Evolutionary conservation across 2,113 vertebrate species (phyloP).

Genomic region (Caranx melampygus): DNA sequence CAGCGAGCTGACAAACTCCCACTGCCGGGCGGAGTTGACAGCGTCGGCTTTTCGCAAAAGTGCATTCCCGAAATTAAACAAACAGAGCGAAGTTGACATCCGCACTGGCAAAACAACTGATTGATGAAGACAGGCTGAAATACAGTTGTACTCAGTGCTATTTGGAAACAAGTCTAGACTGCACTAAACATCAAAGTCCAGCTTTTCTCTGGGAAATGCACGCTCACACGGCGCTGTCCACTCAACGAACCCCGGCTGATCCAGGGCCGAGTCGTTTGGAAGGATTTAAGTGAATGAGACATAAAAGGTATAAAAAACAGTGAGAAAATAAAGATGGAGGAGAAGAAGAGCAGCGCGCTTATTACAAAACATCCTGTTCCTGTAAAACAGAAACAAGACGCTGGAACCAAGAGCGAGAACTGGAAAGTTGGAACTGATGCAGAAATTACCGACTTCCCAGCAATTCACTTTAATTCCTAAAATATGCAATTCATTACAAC

Average conservation of each 20-base stretch:
- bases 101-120: background rate
- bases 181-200: background rate
- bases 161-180: conserved; percentile 11
- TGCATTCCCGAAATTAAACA: conserved; percentile 28
- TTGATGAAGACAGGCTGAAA: conserved; percentile 27
- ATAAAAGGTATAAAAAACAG: background rate
- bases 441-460: too few relatives aligned
- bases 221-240: background rate
- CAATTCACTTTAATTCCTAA: too few relatives aligned
- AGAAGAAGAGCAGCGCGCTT: too few relatives aligned
- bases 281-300: background rate
- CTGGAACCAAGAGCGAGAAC: too few relatives aligned
- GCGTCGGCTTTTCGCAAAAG: background rate
- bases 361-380: too few relatives aligned
- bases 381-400: too few relatives aligned
- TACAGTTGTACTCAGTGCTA: background rate
- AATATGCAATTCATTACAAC: too few relatives aligned
- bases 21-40: background rate
- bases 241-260: background rate
- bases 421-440: too few relatives aligned
- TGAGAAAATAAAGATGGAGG: background rate
- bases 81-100: background rate
- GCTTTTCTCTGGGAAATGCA: background rate
- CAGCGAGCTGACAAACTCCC: conserved; percentile 21
- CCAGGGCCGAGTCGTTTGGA: background rate